Conservation (phyloP, 2,113 vertebrate species). For the Benitochromis conjunctus region DNA sequence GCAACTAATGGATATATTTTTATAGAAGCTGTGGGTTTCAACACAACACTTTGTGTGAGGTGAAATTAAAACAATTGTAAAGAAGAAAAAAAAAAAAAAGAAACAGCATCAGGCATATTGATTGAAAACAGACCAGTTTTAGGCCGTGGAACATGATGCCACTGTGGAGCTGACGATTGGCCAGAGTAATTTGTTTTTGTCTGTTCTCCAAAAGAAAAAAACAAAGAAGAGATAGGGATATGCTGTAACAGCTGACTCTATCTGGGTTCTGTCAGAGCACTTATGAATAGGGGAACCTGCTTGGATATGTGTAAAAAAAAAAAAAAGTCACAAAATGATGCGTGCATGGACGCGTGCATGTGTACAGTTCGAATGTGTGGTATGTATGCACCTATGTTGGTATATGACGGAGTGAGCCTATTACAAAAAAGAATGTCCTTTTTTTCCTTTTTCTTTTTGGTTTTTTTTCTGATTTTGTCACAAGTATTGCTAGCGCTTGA, state of each 20-base stretch:
- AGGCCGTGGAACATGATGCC: constrained; percentile 51
- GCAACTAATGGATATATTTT: constrained; percentile 72
- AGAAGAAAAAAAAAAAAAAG: background rate
- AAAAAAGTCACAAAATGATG: constrained; percentile 56
- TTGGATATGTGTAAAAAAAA: constrained; percentile 62
- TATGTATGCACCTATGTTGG: constrained; percentile 25
- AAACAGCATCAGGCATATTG: constrained; percentile 49
- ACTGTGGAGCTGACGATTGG: constrained; percentile 58
- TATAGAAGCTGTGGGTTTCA: constrained; percentile 66
- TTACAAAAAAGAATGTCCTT: constrained; percentile 60
- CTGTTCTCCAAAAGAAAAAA: constrained; percentile 58
- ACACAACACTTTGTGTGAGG: constrained; percentile 57
- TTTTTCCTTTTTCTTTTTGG: constrained; percentile 43
- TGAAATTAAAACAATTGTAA: constrained; percentile 50
- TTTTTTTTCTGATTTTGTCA: constrained; percentile 27
- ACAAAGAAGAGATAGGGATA: constrained; percentile 32
- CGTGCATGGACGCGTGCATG: constrained; percentile 48
- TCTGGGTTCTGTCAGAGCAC: constrained; percentile 75
- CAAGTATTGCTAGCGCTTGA: constrained; percentile 46
- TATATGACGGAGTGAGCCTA: constrained; percentile 54
- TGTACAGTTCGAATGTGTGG: constrained; percentile 39
- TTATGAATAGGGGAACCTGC: constrained; percentile 71
- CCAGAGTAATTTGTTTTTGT: constrained; percentile 41
- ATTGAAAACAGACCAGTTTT: constrained; percentile 47
- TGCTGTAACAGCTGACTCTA: constrained; percentile 62